phyloP scores from a whole-genome alignment of 2,113 vertebrate genomes.

The Bubo blakistoni region DNA sequence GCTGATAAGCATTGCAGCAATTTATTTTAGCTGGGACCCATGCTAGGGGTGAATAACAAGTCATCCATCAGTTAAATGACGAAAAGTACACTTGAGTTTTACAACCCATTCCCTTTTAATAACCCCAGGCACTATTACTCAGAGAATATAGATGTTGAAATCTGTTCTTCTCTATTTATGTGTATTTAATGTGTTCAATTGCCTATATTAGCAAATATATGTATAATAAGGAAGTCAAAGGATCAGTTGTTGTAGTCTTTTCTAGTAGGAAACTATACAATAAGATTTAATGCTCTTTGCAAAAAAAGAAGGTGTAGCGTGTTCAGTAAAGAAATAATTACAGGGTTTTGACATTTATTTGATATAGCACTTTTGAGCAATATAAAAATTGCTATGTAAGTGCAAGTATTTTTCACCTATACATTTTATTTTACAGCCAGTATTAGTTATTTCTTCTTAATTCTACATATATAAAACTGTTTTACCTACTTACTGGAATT shows the following conservation, averaged over 20 bases:
- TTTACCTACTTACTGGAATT: background rate
- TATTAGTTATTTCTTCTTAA: background rate
- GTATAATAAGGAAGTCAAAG: background rate
- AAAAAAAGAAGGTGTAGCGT: background rate
- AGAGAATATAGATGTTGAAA: slow-evolving; percentile 19
- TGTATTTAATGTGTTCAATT: background rate
- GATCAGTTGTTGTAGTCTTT: background rate
- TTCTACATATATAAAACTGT: background rate
- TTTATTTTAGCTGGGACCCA: slow-evolving; percentile 1
- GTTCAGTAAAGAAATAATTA: slow-evolving; percentile 3
- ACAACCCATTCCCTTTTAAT: slow-evolving; percentile 1
- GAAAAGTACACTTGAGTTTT: slow-evolving; percentile 22
- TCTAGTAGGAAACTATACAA: background rate
- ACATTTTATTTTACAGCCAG: background rate
- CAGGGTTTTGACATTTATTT: background rate
- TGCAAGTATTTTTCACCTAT: background rate
- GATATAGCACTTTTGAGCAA: background rate
- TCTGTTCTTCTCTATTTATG: background rate
- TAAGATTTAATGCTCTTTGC: background rate
- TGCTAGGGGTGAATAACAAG: slow-evolving; percentile 13
- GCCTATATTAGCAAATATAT: background rate
- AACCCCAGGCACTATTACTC: background rate
- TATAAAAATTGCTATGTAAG: background rate
- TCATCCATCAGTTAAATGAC: background rate
- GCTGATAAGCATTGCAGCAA: background rate